Base-by-base conservation (phyloP, 2,113 vertebrate species). In the Lynx canadensis region DNA sequence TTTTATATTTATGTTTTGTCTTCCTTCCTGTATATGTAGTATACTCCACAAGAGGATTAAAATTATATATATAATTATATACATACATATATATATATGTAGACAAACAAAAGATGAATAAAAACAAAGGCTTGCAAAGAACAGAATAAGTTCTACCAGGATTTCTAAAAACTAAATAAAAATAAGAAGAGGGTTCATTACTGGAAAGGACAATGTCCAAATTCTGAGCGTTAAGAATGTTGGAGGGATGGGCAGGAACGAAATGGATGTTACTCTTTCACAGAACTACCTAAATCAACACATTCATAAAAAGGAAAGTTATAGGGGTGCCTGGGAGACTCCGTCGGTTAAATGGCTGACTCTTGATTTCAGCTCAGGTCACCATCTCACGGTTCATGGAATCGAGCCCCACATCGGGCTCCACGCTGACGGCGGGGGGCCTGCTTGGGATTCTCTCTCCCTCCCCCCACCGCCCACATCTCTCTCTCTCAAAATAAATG, bases 81-180 rank as follows among this genome's bases (percentile, higher is more conserved):
- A 68, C 14, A 36, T n/a, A 38, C 4, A 25, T 41, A 60, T 60
- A 52, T 29, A 68, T 27, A 66, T 31, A 57, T 11, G n/a, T n/a
- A 45, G 14, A 48, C 15, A 71, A 60, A 9, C 16, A 33, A 79
- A 84, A 41, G 19, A 38, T 63, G 48, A 80, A 95, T 80, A 60
- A 57, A 91, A 92, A 85, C 13, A 92, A 94, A 87, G 60, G 10
- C 9, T 57, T 81, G 27, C 79, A 84, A 88, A 91, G 33, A 78
- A 41, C 5, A 48, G 96, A 74, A 80, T 5, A 52, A 71, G 81
- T 60, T 86, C 21, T 52, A 38, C 29, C 45, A 55, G 13, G 15
- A 88, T 74, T 94, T 90, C 68, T 74, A 73, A 78, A 94, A 92
- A 31, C 41, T 60, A 48, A 91, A 65, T 74, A 65, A 36, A 90